Percentiles rank a stretch among this genome's conserved stretches.
These are phyloP conservation scores for Apotomis betuletana DNA, from an alignment of 2,888 invertebrate species.

Conservation along the genomic window DNA sequence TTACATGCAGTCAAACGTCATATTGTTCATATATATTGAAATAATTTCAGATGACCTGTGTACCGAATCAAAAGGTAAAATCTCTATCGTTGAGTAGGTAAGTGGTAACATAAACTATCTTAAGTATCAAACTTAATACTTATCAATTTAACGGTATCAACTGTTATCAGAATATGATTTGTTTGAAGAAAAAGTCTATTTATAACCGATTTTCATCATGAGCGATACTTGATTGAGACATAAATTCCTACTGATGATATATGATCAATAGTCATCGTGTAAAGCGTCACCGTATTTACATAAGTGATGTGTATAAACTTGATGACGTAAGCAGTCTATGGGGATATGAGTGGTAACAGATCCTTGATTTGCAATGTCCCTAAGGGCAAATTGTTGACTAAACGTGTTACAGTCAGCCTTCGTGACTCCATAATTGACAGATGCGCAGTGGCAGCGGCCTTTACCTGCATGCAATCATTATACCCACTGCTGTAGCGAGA, in stretches of 20 bases:
- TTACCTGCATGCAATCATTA: conserved; percentile 55
- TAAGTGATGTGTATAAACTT: neutral
- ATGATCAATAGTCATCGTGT: conserved; percentile 43
- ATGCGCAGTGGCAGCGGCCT: conserved; percentile 52
- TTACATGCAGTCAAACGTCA: no score
- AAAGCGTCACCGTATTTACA: neutral
- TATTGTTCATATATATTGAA: no score
- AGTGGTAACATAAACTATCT: conserved; percentile 43
- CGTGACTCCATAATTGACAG: conserved; percentile 54
- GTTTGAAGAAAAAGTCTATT: conserved; percentile 63
- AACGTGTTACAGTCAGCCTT: conserved; percentile 55
- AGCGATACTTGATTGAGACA: conserved; percentile 47
- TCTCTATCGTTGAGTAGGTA: no score
- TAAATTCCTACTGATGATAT: conserved; percentile 42
- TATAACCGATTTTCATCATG: conserved; percentile 56
- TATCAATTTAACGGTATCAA: conserved; percentile 46
- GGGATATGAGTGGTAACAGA: conserved; percentile 28
- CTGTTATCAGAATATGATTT: conserved; percentile 59
- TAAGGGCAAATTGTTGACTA: conserved; percentile 52
- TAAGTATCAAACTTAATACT: no score
- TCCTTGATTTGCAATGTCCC: conserved; percentile 51
- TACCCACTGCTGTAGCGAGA: conserved; percentile 44
- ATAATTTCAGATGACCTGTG: no score
- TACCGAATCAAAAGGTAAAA: no score
- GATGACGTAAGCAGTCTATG: conserved; percentile 23